These are phyloP conservation scores for Zoanthus solanderi DNA, from an alignment of 92 coral and sea anemone genomes.

Conservation along the genomic window DNA sequence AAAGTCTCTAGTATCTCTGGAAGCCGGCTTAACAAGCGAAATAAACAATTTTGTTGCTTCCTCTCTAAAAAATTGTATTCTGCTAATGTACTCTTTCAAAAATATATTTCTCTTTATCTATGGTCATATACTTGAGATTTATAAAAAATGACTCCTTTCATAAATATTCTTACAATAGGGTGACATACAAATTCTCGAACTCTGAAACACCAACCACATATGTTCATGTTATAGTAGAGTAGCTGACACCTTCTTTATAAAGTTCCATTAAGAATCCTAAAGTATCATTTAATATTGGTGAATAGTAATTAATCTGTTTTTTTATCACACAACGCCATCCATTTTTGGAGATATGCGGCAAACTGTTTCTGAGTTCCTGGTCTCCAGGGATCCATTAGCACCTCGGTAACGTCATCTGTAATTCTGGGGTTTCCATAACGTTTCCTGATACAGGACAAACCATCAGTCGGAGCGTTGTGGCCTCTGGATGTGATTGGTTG, in stretches of 20 bases:
- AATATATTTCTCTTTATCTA: too few relatives aligned
- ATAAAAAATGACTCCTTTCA: too few relatives aligned
- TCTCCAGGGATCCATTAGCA: slow-evolving; percentile 8
- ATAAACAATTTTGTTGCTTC: too few relatives aligned
- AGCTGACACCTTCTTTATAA: background rate
- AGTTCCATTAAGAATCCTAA: background rate
- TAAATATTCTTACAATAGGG: too few relatives aligned
- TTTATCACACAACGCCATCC: slow-evolving; percentile 4
- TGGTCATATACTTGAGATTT: too few relatives aligned
- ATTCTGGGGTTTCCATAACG: background rate
- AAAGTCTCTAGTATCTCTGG: too few relatives aligned
- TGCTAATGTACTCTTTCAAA: too few relatives aligned
- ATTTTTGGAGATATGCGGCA: too few relatives aligned
- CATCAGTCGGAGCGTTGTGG: slow-evolving; percentile 14
- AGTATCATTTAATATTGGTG: background rate
- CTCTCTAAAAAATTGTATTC: too few relatives aligned
- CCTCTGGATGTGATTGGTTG: background rate
- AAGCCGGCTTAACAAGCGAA: too few relatives aligned
- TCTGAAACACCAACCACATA: too few relatives aligned
- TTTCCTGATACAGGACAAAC: slow-evolving; percentile 20
- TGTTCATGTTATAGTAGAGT: background rate
- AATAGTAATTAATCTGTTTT: slow-evolving; percentile 9
- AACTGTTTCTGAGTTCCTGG: background rate
- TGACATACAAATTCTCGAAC: too few relatives aligned
- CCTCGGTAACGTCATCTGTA: slow-evolving; percentile 13